Percentiles rank a stretch among this genome's conserved stretches.
Conservation (phyloP, 2,888 invertebrate genomes). For the Drosophila picticornis region DNA sequence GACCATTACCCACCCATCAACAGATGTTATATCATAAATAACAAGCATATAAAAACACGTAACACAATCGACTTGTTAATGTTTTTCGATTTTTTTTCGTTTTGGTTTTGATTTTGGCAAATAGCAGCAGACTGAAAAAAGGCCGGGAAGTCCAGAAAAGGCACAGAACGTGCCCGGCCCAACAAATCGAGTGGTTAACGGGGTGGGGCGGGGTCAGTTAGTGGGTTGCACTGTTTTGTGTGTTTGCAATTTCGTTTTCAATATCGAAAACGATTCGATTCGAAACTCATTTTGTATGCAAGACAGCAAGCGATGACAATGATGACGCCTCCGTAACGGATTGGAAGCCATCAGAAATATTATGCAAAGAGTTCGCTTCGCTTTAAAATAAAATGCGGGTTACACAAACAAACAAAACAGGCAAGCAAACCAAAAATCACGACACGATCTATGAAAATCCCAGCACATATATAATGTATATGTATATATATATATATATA, state of each 20-base stretch:
- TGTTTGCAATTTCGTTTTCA: constrained; percentile 75
- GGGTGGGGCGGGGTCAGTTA: background rate
- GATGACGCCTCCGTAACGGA: constrained; percentile 40
- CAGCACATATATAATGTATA: background rate
- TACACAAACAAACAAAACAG: constrained; percentile 50
- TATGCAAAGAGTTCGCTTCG: constrained; percentile 67
- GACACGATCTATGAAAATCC: constrained; percentile 2
- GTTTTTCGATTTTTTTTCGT: background rate
- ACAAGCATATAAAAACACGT: constrained; percentile 42
- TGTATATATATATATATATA: constrained; percentile 33
- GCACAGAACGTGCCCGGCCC: constrained; percentile 71
- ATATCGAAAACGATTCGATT: constrained; percentile 58
- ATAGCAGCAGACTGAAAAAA: constrained; percentile 47
- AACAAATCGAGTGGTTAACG: constrained; percentile 8
- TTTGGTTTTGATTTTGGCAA: constrained; percentile 69
- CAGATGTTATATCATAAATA: constrained; percentile 69
- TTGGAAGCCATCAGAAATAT: constrained; percentile 74
- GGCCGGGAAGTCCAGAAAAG: constrained; percentile 75
- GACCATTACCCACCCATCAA: constrained; percentile 26
- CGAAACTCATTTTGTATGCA: constrained; percentile 71
- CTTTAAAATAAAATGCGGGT: constrained; percentile 41
- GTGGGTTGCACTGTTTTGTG: constrained; percentile 25
- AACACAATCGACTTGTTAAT: constrained; percentile 51
- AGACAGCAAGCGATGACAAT: constrained; percentile 32
- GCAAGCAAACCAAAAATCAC: background rate